Conservation (phyloP, 1,140 invertebrate genomes). For the Pararge aegeria region DNA sequence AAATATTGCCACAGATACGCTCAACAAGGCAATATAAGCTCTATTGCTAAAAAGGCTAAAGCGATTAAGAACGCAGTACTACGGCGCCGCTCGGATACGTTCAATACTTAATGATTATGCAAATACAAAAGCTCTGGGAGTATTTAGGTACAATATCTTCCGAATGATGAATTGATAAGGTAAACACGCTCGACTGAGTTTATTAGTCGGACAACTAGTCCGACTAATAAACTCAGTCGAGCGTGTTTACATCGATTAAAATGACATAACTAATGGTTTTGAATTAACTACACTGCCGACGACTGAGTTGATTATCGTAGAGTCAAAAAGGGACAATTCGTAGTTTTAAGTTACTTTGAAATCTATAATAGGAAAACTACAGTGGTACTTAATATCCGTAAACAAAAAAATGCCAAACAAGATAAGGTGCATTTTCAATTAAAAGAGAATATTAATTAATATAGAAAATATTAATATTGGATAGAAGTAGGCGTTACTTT, state of each 20-base stretch:
- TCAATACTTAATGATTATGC: constrained; percentile 64
- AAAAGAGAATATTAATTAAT: too few relatives aligned
- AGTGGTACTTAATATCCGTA: too few relatives aligned
- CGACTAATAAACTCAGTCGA: too few relatives aligned
- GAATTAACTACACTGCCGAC: not conserved
- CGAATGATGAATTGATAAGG: constrained; percentile 49
- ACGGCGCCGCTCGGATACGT: constrained; percentile 37
- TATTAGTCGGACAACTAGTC: constrained; percentile 33
- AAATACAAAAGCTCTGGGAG: constrained; percentile 53
- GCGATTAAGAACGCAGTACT: constrained; percentile 16
- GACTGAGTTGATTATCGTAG: not conserved
- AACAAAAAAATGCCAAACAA: too few relatives aligned
- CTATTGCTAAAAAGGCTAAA: constrained; percentile 25
- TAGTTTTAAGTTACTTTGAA: too few relatives aligned
- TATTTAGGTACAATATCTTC: constrained; percentile 51
- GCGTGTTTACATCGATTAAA: constrained; percentile 28
- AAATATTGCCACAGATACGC: constrained; percentile 44
- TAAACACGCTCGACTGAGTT: constrained; percentile 29
- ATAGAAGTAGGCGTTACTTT: too few relatives aligned
- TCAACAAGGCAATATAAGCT: constrained; percentile 29
- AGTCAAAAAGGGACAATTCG: not conserved
- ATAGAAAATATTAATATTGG: too few relatives aligned
- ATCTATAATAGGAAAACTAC: too few relatives aligned
- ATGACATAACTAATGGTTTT: constrained; percentile 26
- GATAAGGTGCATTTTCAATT: too few relatives aligned